Conservation (phyloP, 2,888 invertebrate species). For the Allygus modestus region DNA sequence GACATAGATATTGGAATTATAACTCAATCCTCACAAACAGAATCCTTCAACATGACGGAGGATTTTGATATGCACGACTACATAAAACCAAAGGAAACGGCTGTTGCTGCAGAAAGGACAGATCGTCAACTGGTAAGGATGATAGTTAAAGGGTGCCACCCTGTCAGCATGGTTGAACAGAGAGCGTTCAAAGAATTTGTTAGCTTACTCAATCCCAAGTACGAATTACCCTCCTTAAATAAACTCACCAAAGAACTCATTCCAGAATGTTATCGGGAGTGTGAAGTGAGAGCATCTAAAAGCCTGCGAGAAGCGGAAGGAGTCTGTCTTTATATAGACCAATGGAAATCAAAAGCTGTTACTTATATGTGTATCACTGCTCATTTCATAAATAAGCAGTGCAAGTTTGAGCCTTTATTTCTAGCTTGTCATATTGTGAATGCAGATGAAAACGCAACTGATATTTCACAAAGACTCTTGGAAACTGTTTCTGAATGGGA, state of each 20-base stretch:
- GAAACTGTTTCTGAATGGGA: conserved; percentile 6
- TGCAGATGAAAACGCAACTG: background rate
- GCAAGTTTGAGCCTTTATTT: conserved; percentile 44
- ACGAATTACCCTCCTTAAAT: background rate
- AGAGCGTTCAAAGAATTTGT: conserved; percentile 20
- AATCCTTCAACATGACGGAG: background rate
- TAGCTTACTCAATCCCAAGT: conserved; percentile 4
- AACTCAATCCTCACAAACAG: conserved; percentile 14
- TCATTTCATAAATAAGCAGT: conserved; percentile 22
- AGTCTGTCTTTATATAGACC: conserved; percentile 22
- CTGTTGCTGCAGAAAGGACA: background rate
- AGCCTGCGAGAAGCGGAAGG: conserved; percentile 34
- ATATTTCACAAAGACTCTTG: background rate
- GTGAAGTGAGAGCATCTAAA: background rate
- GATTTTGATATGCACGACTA: conserved; percentile 47
- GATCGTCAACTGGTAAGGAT: conserved; percentile 24
- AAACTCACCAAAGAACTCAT: conserved; percentile 29
- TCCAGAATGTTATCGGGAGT: conserved; percentile 15
- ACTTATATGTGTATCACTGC: conserved; percentile 33
- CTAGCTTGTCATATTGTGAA: conserved; percentile 10
- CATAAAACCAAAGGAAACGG: conserved; percentile 17
- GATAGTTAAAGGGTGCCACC: conserved; percentile 44
- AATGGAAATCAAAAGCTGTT: conserved; percentile 27
- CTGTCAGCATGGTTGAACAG: conserved; percentile 18
- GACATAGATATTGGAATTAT: background rate